Base-by-base conservation (phyloP, 2,888 invertebrate species). In the Baccha elongata region DNA sequence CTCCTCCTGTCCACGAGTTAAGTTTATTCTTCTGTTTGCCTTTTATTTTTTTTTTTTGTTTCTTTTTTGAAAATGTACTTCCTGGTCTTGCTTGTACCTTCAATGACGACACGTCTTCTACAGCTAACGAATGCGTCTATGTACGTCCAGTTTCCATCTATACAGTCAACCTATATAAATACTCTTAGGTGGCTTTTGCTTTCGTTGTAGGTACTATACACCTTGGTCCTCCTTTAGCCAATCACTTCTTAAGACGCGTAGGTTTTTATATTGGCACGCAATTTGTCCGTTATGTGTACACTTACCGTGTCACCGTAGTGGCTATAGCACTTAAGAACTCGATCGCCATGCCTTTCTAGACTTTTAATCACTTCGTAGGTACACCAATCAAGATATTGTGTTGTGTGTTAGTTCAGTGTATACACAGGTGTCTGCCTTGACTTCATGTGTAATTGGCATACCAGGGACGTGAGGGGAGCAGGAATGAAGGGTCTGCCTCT, bases 221-320 rank as follows among this genome's bases (percentile, higher is more conserved):
- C 29, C 44, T 67, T 53, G 46, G 48, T 72, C 48, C 65, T 75
- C 69, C 8, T 32, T 17, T 4, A 64, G 48, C 37, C 35, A 17
- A 48, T 52, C 35, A 64, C 17, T 55, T 55, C 37, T 17, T 15
- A 40, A 60, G 67, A 46, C 50, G 81, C 26, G 76, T 81, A 71
- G 81, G 81, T 53, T 71, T 76, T 62, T 48, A 60, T 65, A 81
- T 81, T 81, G 81, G 71, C 81, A 81, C 65, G 76, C 76, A 81
- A 81, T 81, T 81, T 81, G 81, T 81, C 81, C 65, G 60, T 81
- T 73, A 72, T 48, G 60, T 72, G 78, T 67, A 60, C 23, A 62
- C 60, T 60, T 29, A 60, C 42, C 17, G 72, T 72, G 76, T 78
- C 72, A 71, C 42, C 46, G 65, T 55, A 75, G 65, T 71, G 44